Evolutionary conservation across 2,113 vertebrate genomes (phyloP), one percentile per base, ranked within the genome.

Genomic region (Zootoca vivipara): DNA sequence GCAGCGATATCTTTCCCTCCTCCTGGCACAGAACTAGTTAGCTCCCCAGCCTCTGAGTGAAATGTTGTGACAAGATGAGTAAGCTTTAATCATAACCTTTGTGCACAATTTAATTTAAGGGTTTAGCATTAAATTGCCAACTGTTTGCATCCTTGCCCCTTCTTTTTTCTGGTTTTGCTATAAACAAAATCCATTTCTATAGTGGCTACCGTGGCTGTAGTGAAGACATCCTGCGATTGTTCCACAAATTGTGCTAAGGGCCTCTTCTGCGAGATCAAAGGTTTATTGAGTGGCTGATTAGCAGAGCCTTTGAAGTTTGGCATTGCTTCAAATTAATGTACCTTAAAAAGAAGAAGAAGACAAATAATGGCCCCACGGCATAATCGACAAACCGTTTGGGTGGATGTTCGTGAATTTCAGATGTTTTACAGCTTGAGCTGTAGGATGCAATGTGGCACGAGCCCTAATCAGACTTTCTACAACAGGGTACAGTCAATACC

Each of bases 241-340:
- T 33, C 46, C 6, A 13, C 28, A 30, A 78, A 16, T 82, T 70
- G 38, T 5, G 13, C 38, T 79, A 5, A 64, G 65, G 58, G 52
- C 46, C 35, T 83, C 8, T 69, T 91, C 35, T 73, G 30, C 69
- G 85, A 90, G 69, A 83, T 85, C 89, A 83, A 75, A 80, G 83
- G 67, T 89, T 79, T 74, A 80, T 30, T 28, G 40, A 78, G 72
- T 69, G 52, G 85, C 77, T 80, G 89, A 90, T 87, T 89, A 85
- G 82, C 56, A 84, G 77, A 62, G 80, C 52, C 67, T 89, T 89
- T 91, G 90, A 93, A 90, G 46, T 88, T 82, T 88, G 86, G 33
- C 83, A 83, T 72, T 75, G 83, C 0, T 89, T 89, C 24, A 78
- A 77, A 77, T 70, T 65, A n/a, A 75, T 74, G 74, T 85, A 24